Percentiles rank a stretch among this genome's conserved stretches.
Conservation (phyloP, 2,113 vertebrate species). For the Plecotus auritus region DNA sequence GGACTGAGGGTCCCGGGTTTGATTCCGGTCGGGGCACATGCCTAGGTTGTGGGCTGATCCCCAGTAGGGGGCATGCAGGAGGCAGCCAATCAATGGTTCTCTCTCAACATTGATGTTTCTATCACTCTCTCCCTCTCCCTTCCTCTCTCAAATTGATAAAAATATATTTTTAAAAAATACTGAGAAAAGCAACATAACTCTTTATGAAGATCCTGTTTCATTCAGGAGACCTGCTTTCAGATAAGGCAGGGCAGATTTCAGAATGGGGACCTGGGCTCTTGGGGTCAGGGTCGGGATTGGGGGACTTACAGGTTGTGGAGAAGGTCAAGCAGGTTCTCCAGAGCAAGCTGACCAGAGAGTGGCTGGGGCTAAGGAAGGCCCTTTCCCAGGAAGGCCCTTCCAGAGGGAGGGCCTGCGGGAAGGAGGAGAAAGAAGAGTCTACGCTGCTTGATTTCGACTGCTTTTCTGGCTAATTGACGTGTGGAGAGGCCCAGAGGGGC, state of each 20-base stretch:
- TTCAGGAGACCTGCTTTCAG: neutral
- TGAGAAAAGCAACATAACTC: neutral
- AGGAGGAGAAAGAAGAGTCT: neutral
- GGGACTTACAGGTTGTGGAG: neutral
- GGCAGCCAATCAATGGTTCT: too few relatives aligned
- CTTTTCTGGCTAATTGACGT: neutral
- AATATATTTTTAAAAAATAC: too few relatives aligned
- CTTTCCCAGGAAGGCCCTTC: neutral
- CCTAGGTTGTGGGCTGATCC: too few relatives aligned
- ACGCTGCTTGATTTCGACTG: neutral
- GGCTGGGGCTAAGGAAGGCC: neutral
- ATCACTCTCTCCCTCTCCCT: too few relatives aligned
- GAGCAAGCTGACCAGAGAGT: neutral
- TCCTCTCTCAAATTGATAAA: too few relatives aligned
- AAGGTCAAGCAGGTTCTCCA: neutral
- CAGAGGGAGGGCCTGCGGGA: rapidly evolving
- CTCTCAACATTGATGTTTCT: too few relatives aligned
- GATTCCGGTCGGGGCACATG: too few relatives aligned
- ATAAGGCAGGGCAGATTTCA: neutral
- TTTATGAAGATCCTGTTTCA: neutral
- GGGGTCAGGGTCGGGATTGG: neutral
- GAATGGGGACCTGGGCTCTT: neutral
- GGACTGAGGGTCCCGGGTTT: too few relatives aligned
- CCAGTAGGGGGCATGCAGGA: too few relatives aligned
- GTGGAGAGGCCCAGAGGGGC: neutral